Evolutionary conservation across 2,888 invertebrate species (phyloP).

Genomic region (Mythimna lalbum): DNA sequence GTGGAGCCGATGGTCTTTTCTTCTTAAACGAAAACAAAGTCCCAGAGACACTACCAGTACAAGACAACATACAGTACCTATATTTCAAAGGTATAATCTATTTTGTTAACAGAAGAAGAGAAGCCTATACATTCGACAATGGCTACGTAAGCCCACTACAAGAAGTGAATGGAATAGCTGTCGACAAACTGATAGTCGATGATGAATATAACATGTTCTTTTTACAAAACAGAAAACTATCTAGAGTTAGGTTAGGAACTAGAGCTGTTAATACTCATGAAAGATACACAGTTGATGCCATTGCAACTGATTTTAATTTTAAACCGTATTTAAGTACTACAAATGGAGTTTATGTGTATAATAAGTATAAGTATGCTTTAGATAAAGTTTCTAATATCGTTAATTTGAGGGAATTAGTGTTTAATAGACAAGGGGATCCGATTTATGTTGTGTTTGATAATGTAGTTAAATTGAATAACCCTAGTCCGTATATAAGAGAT

Average conservation of each 20-base stretch:
- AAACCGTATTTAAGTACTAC: constrained; percentile 76
- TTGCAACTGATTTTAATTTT: constrained; percentile 75
- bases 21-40: constrained; percentile 77
- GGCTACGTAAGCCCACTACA: constrained; percentile 72
- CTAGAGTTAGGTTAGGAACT: constrained; percentile 79
- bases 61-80: constrained; percentile 77
- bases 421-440: constrained; percentile 78
- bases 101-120: constrained; percentile 75
- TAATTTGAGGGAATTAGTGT: constrained; percentile 77
- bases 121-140: constrained; percentile 79
- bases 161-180: constrained; percentile 73
- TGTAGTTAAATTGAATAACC: constrained; percentile 77
- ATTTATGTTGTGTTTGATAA: constrained; percentile 80
- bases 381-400: constrained; percentile 78
- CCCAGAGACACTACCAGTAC: constrained; percentile 77
- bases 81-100: constrained; percentile 80
- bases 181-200: constrained; percentile 79
- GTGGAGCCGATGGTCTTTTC: constrained; percentile 80
- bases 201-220: constrained; percentile 83
- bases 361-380: constrained; percentile 83
- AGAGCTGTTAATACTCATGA: constrained; percentile 79
- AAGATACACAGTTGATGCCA: constrained; percentile 69
- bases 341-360: constrained; percentile 80
- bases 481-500: constrained; percentile 52
- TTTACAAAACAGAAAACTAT: constrained; percentile 73